Conservation (phyloP, 1,140 invertebrate species). For the Nasonia longicornis region DNA sequence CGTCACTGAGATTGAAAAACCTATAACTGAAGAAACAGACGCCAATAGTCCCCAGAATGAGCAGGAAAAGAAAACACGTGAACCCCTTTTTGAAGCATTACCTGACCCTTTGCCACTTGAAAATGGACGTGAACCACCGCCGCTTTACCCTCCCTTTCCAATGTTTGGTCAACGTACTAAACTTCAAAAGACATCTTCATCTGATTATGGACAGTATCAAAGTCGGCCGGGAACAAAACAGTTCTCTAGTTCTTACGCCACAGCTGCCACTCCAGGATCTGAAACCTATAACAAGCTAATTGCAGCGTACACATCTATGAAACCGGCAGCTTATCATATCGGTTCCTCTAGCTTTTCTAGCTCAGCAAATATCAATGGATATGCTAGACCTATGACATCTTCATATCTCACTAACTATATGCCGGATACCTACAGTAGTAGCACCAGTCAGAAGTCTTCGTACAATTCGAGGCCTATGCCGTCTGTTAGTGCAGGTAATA, state of each 20-base stretch:
- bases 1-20: constrained; percentile 58
- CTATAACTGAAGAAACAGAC: constrained; percentile 51
- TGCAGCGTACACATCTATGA: constrained; percentile 17
- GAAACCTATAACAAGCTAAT: constrained; percentile 19
- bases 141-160: constrained; percentile 43
- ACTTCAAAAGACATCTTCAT: constrained; percentile 49
- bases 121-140: constrained; percentile 20
- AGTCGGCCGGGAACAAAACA: constrained; percentile 23
- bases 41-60: background rate
- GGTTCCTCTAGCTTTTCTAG: background rate
- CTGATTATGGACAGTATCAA: constrained; percentile 47
- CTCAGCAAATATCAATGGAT: constrained; percentile 25
- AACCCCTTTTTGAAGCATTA: constrained; percentile 6
- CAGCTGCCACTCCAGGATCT: background rate
- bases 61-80: background rate
- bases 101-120: constrained; percentile 39
- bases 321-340: constrained; percentile 5
- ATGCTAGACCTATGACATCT: constrained; percentile 45
- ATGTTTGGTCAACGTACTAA: constrained; percentile 60
- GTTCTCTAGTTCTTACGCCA: constrained; percentile 32
- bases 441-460: constrained; percentile 42
- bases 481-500: constrained; percentile 42
- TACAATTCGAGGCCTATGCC: constrained; percentile 26
- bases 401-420: constrained; percentile 42
- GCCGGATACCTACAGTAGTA: background rate